phyloP scores from a whole-genome alignment of 2,113 vertebrate species.

The Herpetotheres cachinnans region DNA sequence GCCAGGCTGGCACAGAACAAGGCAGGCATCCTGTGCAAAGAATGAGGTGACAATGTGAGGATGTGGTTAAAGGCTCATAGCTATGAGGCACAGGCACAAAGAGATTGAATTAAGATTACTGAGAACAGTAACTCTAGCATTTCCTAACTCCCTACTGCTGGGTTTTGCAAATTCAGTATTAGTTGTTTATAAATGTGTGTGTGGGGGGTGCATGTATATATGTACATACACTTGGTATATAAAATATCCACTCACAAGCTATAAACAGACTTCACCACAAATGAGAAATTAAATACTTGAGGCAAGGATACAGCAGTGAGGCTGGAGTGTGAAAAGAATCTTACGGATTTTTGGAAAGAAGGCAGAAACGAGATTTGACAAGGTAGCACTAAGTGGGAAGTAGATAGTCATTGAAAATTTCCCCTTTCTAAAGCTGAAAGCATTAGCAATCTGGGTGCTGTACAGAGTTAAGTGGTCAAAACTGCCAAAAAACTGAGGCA shows the following conservation, averaged over 20 bases:
- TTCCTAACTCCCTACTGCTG: background rate
- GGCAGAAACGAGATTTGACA: background rate
- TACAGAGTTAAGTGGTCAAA: background rate
- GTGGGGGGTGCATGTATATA: background rate
- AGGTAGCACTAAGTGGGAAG: background rate
- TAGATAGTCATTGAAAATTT: background rate
- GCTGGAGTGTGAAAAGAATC: background rate
- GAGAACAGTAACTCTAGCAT: background rate
- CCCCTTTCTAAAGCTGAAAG: background rate
- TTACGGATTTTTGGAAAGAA: background rate
- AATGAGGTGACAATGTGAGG: constrained; percentile 58
- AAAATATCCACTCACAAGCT: background rate
- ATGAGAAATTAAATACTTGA: background rate
- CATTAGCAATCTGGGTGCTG: background rate
- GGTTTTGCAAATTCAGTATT: background rate
- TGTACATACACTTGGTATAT: background rate
- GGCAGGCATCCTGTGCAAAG: constrained; percentile 60
- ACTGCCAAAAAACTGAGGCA: background rate
- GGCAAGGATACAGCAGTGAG: background rate
- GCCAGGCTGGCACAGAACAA: constrained; percentile 42
- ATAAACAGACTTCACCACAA: background rate
- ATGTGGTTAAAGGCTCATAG: constrained; percentile 38
- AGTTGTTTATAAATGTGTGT: background rate
- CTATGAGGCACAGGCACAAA: constrained; percentile 23
- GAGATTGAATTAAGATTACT: constrained; percentile 38